Evolutionary conservation across 2,888 invertebrate genomes (phyloP).

Genomic region (Campaea margaritaria): DNA sequence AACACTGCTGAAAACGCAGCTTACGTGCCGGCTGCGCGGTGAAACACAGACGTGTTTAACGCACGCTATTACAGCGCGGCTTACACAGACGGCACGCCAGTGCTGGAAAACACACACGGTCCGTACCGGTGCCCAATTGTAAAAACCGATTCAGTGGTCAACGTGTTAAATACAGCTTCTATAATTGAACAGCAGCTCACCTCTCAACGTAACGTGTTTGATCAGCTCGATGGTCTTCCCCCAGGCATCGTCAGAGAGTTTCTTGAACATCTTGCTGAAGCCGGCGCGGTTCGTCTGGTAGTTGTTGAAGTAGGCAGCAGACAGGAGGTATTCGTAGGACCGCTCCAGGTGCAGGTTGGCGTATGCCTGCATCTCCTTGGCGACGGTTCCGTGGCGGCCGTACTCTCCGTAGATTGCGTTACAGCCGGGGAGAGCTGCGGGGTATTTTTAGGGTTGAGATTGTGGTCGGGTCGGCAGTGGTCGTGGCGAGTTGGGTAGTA

Average conservation of each 20-base stretch:
- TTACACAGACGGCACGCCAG: too few species aligned
- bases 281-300: constrained; percentile 91
- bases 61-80: too few species aligned
- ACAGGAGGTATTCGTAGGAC: constrained; percentile 91
- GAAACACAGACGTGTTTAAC: too few species aligned
- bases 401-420: constrained; percentile 88
- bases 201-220: constrained; percentile 91
- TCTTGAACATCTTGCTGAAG: constrained; percentile 90
- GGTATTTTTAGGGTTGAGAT: too few species aligned
- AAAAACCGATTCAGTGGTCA: too few species aligned
- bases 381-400: constrained; percentile 74
- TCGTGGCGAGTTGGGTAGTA: neutral
- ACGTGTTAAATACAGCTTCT: too few species aligned
- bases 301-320: constrained; percentile 91
- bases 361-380: constrained; percentile 78
- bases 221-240: constrained; percentile 90
- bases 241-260: constrained; percentile 91
- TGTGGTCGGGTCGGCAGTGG: neutral
- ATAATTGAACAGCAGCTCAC: too few species aligned
- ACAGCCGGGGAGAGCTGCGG: constrained; percentile 81
- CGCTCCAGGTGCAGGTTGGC: constrained; percentile 88
- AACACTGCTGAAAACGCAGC: too few species aligned
- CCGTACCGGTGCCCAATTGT: too few species aligned
- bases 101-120: too few species aligned
- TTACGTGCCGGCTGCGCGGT: too few species aligned